phyloP scores from a whole-genome alignment of 2,113 vertebrate species.

The Lophochroa leadbeateri region DNA sequence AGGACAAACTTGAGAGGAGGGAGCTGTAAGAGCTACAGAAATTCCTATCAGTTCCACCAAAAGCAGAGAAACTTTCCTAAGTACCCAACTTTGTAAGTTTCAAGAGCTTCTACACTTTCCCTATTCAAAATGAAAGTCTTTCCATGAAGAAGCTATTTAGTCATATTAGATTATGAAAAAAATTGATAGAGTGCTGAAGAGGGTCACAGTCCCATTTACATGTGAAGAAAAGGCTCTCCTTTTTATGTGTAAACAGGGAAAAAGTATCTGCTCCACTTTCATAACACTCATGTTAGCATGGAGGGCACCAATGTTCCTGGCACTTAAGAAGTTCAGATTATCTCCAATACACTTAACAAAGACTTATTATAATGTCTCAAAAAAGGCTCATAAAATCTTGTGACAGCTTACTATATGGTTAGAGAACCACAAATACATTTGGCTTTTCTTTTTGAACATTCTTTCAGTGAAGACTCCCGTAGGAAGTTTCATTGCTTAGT shows the following conservation, averaged over 20 bases:
- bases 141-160: not conserved
- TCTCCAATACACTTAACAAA: not conserved
- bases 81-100: not conserved
- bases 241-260: not conserved
- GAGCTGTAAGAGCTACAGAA: not conserved
- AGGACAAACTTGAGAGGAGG: not conserved
- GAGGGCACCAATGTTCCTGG: not conserved
- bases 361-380: not conserved
- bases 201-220: not conserved
- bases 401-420: not conserved
- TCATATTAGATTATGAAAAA: not conserved
- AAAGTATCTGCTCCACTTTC: not conserved
- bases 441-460: not conserved
- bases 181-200: not conserved
- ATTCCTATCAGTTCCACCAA: not conserved
- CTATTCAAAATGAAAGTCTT: not conserved
- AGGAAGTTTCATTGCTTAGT: conserved; percentile 7
- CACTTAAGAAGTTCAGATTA: not conserved
- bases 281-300: not conserved
- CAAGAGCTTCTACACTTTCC: not conserved
- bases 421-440: not conserved
- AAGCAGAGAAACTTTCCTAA: not conserved
- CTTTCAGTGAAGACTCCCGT: conserved; percentile 2
- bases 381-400: not conserved
- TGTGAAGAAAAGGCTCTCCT: not conserved